A percentile compares a stretch with the other conserved stretches of the same genome.
phyloP scores from a whole-genome alignment of 2,888 invertebrate species.

The Orthonevra nobilis region DNA sequence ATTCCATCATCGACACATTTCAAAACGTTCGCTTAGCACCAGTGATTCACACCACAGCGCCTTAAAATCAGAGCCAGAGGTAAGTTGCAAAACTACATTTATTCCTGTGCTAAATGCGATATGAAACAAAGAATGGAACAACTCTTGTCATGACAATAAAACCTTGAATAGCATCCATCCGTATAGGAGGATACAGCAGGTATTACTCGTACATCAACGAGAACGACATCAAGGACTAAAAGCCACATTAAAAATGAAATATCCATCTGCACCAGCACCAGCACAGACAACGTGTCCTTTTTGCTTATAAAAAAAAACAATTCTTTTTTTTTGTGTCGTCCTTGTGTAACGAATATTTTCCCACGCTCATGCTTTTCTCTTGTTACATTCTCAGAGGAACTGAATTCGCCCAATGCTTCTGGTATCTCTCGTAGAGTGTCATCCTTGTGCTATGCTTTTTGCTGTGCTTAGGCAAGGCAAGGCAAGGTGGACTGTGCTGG shows the following conservation, averaged over 20 bases:
- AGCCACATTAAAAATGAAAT: constrained; percentile 59
- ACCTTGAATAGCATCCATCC: constrained; percentile 20
- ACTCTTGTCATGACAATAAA: constrained; percentile 22
- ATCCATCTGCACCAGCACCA: constrained; percentile 24
- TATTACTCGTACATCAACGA: no score
- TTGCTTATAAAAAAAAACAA: not conserved
- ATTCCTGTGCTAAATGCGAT: constrained; percentile 4
- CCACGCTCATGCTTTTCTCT: not conserved
- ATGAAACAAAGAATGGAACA: not conserved
- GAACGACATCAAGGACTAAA: constrained; percentile 40
- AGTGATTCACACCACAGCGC: constrained; percentile 89
- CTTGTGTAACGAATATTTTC: constrained; percentile 38
- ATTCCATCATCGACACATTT: constrained; percentile 90
- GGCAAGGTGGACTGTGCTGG: constrained; percentile 56
- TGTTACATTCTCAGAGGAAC: not conserved
- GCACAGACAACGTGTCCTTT: not conserved
- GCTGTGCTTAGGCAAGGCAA: no score
- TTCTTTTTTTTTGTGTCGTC: constrained; percentile 8
- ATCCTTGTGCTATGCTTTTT: not conserved
- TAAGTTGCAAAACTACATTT: constrained; percentile 81
- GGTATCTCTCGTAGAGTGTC: constrained; percentile 29
- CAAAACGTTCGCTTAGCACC: constrained; percentile 90
- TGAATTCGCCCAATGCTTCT: not conserved
- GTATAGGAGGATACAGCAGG: constrained; percentile 21
- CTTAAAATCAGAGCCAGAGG: constrained; percentile 88